Percentiles rank a stretch among this genome's conserved stretches.
These are phyloP conservation scores for Megalops cyprinoides DNA, from an alignment of 2,797 vertebrate genomes.

Conservation along the genomic window DNA sequence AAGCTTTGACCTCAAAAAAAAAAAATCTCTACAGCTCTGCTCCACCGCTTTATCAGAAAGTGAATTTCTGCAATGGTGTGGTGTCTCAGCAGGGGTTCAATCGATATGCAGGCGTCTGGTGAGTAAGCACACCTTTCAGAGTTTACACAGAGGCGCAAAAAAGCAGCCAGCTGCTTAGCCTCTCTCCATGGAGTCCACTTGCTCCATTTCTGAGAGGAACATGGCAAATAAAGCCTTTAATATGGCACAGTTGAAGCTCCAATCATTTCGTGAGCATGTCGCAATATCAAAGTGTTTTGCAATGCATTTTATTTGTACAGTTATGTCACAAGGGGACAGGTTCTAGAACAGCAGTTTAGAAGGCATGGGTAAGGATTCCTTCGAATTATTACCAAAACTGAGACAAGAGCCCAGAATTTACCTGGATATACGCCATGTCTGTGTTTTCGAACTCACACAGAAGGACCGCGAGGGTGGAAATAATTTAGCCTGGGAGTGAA, in stretches of 20 bases:
- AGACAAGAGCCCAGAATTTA: neutral
- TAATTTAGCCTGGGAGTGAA: neutral
- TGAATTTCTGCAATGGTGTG: too few relatives aligned
- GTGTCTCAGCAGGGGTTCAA: neutral
- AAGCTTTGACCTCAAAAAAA: neutral
- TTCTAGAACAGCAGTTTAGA: too few relatives aligned
- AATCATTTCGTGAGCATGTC: too few relatives aligned
- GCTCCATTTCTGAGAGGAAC: neutral
- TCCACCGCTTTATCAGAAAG: too few relatives aligned
- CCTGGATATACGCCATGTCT: neutral
- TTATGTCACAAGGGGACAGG: too few relatives aligned
- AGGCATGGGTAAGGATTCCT: too few relatives aligned
- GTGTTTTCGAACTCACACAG: neutral
- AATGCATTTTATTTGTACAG: too few relatives aligned
- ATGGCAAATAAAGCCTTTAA: neutral
- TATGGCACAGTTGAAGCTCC: neutral
- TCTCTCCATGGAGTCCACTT: neutral
- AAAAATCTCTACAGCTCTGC: neutral
- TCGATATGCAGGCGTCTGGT: neutral
- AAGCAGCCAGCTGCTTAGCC: neutral
- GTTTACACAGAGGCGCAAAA: neutral
- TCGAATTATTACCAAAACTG: neutral
- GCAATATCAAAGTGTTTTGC: too few relatives aligned
- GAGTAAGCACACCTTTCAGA: neutral
- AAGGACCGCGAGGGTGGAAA: neutral